Conservation (phyloP, 1,140 invertebrate species). For the Zaprionus camerounensis region DNA sequence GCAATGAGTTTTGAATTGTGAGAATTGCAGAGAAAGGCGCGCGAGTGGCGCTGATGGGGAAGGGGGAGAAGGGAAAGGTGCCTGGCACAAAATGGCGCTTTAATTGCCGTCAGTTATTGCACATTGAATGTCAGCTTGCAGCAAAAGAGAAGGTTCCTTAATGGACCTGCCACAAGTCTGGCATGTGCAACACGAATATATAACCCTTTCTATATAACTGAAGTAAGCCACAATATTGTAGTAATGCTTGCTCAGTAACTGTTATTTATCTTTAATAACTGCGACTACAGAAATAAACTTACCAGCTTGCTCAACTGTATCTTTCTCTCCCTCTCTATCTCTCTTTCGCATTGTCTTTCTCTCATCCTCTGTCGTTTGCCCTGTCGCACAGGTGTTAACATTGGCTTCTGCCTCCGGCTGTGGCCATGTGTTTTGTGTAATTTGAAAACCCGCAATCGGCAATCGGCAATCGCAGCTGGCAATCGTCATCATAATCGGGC, state of each 20-base stretch:
- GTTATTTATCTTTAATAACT: neutral
- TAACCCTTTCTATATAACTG: too few relatives aligned
- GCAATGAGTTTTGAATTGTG: constrained; percentile 5
- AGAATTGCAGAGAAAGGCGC: constrained; percentile 7
- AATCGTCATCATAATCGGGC: constrained; percentile 20
- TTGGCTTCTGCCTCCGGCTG: constrained; percentile 18
- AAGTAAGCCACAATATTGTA: too few relatives aligned
- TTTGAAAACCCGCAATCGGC: constrained; percentile 49
- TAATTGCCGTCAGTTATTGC: constrained; percentile 1
- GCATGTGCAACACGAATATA: neutral
- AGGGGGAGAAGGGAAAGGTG: neutral
- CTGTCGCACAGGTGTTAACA: neutral
- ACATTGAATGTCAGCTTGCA: neutral
- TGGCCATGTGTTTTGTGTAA: constrained; percentile 71
- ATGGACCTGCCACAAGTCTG: neutral
- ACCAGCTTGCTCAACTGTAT: neutral
- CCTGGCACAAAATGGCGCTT: neutral
- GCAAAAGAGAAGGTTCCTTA: neutral
- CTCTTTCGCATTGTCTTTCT: neutral
- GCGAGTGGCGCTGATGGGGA: neutral
- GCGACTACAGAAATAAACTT: neutral
- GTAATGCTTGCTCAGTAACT: neutral
- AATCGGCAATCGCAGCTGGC: constrained; percentile 52
- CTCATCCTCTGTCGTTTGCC: neutral
- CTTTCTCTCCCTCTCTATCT: neutral